Evolutionary conservation across 2,888 invertebrate genomes (phyloP).

Genomic region (Pycnomerus fuliginosus): DNA sequence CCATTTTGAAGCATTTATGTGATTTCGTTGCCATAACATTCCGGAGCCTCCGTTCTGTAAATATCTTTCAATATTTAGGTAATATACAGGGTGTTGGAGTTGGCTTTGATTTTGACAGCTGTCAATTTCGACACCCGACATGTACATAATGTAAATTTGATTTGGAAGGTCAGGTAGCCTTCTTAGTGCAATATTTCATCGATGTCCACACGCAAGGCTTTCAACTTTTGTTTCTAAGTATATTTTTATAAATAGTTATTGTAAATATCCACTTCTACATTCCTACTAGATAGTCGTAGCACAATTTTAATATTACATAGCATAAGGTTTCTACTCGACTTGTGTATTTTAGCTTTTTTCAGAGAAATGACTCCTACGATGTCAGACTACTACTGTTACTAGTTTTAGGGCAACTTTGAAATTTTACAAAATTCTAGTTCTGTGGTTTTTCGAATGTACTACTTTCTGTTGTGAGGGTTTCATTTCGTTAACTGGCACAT

Average conservation of each 20-base stretch:
- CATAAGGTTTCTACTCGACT: slow-evolving; percentile 29
- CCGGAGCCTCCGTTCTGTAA: background rate
- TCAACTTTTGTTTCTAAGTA: slow-evolving; percentile 23
- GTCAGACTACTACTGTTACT: slow-evolving; percentile 7
- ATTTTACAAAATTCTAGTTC: background rate
- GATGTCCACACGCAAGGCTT: background rate
- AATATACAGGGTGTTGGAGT: background rate
- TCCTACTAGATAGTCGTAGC: slow-evolving; percentile 38
- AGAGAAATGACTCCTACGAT: too few relatives aligned
- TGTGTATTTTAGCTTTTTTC: slow-evolving; percentile 2
- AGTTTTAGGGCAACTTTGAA: background rate
- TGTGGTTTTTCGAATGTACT: too few relatives aligned
- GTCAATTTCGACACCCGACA: background rate
- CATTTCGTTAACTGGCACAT: background rate
- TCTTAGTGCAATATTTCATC: slow-evolving; percentile 4
- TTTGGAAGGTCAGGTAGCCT: background rate
- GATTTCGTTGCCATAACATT: slow-evolving; percentile 1
- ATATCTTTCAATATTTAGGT: background rate
- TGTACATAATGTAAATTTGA: background rate
- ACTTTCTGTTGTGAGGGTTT: too few relatives aligned
- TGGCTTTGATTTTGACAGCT: background rate
- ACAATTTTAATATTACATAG: slow-evolving; percentile 29
- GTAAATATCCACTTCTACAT: slow-evolving; percentile 45
- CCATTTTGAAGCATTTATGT: too few relatives aligned
- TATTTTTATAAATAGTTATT: slow-evolving; percentile 49